Conservation (phyloP, 2,888 invertebrate genomes). For the Drosophila cyrtoloma region DNA sequence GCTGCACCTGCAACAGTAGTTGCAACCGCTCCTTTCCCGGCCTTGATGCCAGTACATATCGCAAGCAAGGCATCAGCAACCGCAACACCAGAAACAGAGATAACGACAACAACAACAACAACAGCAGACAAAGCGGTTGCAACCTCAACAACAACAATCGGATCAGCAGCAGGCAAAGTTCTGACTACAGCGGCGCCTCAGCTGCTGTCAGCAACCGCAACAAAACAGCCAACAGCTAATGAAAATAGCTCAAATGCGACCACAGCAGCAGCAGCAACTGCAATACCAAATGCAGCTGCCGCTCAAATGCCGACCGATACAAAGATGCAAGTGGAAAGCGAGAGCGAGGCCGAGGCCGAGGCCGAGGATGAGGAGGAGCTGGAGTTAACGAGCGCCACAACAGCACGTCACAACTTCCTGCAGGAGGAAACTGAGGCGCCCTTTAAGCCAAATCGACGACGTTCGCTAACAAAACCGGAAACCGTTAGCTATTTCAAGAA, state of each 20-base stretch:
- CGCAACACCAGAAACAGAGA: constrained; percentile 34
- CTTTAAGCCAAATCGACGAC: constrained; percentile 85
- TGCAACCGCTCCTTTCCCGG: neutral
- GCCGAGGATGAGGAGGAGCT: constrained; percentile 20
- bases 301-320: constrained; percentile 6
- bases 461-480: constrained; percentile 85
- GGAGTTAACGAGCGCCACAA: constrained; percentile 52
- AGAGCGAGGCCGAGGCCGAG: constrained; percentile 11
- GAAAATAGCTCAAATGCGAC: constrained; percentile 51
- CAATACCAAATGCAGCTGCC: constrained; percentile 15
- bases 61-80: constrained; percentile 12
- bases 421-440: constrained; percentile 84
- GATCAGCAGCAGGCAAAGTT: constrained; percentile 24
- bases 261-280: constrained; percentile 32
- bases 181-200: constrained; percentile 29
- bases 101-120: constrained; percentile 15
- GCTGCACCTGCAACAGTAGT: neutral
- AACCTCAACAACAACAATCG: constrained; percentile 19
- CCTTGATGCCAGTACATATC: constrained; percentile 8
- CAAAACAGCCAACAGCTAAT: constrained; percentile 50
- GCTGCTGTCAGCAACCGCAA: constrained; percentile 26
- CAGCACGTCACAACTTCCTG: constrained; percentile 83
- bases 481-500: constrained; percentile 85
- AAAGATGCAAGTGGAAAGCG: constrained; percentile 54
- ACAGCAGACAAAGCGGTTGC: constrained; percentile 24